phyloP scores from a whole-genome alignment of 2,888 invertebrate genomes.

The Ornithoptera alexandrae region DNA sequence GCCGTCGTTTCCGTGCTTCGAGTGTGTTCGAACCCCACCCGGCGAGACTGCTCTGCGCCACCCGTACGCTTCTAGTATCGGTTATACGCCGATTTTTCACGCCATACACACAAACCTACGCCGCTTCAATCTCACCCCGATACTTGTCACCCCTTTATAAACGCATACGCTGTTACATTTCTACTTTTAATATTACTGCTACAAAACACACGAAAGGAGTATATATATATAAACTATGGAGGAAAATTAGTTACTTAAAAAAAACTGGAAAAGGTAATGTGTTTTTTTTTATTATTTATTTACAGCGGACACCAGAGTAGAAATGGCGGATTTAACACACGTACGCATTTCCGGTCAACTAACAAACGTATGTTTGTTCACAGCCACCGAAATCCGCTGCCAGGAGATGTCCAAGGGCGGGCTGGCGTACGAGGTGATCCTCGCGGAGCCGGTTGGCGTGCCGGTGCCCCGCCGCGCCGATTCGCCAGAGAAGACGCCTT shows the following conservation, averaged over 20 bases:
- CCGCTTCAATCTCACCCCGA: constrained; percentile 3
- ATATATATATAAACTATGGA: too few species aligned
- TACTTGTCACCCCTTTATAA: background rate
- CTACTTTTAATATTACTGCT: background rate
- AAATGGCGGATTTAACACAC: too few species aligned
- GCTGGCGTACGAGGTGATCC: constrained; percentile 93
- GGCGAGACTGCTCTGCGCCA: constrained; percentile 4
- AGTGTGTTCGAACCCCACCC: constrained; percentile 21
- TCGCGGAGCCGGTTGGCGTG: constrained; percentile 88
- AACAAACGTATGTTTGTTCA: constrained; percentile 29
- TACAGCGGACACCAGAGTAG: too few species aligned
- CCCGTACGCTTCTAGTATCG: constrained; percentile 14
- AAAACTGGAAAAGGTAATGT: too few species aligned
- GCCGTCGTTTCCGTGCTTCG: constrained; percentile 27
- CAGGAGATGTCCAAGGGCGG: constrained; percentile 96
- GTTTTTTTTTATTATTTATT: background rate
- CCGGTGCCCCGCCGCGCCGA: constrained; percentile 85
- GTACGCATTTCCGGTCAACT: background rate
- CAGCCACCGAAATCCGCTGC: constrained; percentile 94
- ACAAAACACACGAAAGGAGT: background rate
- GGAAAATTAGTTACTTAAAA: too few species aligned
- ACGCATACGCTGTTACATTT: constrained; percentile 1
- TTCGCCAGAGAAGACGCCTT: constrained; percentile 85
- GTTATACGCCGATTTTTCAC: constrained; percentile 17
- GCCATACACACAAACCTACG: constrained; percentile 8